A percentile compares a stretch with the other conserved stretches of the same genome.
Conservation (phyloP, 1,140 invertebrate genomes). For the Drosophila orosa region DNA sequence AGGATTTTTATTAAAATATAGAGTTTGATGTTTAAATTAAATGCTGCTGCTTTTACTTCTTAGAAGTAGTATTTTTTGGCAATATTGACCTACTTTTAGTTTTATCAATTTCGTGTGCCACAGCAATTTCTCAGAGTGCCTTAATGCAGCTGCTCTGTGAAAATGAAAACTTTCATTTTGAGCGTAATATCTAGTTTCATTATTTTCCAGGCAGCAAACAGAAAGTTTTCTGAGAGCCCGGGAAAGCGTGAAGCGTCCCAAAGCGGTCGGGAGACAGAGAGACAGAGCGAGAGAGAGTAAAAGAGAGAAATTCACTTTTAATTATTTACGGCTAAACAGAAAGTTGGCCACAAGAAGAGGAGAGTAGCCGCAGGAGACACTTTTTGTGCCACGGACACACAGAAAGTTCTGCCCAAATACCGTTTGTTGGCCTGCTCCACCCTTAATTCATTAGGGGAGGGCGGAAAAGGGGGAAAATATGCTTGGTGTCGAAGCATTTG, state of each 20-base stretch:
- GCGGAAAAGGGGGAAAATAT: constrained; percentile 10
- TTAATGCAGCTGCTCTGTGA: constrained; percentile 26
- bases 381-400: constrained; percentile 36
- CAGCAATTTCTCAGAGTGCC: constrained; percentile 9
- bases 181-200: constrained; percentile 41
- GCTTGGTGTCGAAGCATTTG: constrained; percentile 56
- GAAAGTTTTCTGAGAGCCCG: constrained; percentile 25
- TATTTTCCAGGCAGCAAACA: constrained; percentile 41
- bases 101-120: not conserved
- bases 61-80: not conserved
- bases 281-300: constrained; percentile 4
- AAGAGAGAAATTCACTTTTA: constrained; percentile 50
- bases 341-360: constrained; percentile 30
- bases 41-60: no score
- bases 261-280: constrained; percentile 1
- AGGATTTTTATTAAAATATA: not conserved
- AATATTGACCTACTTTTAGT: not conserved
- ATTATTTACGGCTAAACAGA: constrained; percentile 59
- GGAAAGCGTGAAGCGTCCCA: constrained; percentile 11
- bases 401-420: constrained; percentile 43
- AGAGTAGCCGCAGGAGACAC: constrained; percentile 43
- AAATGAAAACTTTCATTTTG: constrained; percentile 50
- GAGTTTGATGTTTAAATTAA: no score
- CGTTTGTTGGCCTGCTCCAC: constrained; percentile 9
- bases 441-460: constrained; percentile 38